Base-by-base conservation (phyloP, 2,113 vertebrate genomes). In the Phycodurus eques region DNA sequence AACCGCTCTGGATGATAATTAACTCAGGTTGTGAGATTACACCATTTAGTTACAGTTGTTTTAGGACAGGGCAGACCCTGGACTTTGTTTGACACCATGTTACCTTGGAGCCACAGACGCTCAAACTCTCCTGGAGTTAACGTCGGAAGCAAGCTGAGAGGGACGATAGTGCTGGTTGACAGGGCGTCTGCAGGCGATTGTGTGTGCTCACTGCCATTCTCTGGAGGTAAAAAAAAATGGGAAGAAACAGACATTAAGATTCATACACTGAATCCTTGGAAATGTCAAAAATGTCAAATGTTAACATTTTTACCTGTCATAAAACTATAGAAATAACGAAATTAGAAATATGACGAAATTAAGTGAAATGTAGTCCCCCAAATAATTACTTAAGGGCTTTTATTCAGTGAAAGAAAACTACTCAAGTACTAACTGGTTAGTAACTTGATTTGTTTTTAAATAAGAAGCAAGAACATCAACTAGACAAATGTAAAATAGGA, bases 81-180 rank as follows among this genome's bases (percentile, higher is more conserved):
- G 10, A 5, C 11, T 46, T 46, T 46, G 59, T 66, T 81, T 78
- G 14, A 61, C 27, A 61, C n/a, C 19, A 51, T 77, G 19, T 46
- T 14, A 61, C 9, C 22, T 33, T 35, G 75, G 63, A 84, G 67
- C 90, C 90, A 91, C 69, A 84, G 59, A 6, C 35, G 69, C 79
- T 91, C 81, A 83, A 91, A 91, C 72, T 88, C 81, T 74, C 87
- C 81, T 0, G 90, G 85, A 65, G 75, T 87, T 74, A 91, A 75
- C 19, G 80, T 19, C 0, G 90, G 90, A 0, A 78, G 88, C 80
- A 85, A 61, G 43, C 51, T 85, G 76, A 86, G 47, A 19, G 57
- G 67, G 53, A 10, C 49, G 0, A 39, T 20, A 0, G 59, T 17
- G 15, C 56, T 39, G 33, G 78, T 42, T 8, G 69, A 22, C 22